Percentiles rank a stretch among this genome's conserved stretches.
phyloP scores from a whole-genome alignment of 92 coral and sea anemone genomes.

The Bergia sp. region DNA sequence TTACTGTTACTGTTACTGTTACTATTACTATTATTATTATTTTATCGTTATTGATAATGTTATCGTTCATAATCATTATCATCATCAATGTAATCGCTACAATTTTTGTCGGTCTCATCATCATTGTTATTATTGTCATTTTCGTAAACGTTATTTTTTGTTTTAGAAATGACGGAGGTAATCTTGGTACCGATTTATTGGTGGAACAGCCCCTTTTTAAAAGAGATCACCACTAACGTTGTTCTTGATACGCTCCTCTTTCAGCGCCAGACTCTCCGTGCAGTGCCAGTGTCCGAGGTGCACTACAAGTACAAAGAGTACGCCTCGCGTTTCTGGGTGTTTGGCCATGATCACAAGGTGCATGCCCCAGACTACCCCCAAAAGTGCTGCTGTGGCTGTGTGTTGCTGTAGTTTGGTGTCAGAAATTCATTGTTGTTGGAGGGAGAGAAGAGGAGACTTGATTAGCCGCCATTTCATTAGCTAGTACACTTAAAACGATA shows the following conservation, averaged over 20 bases:
- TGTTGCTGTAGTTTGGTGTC: constrained; percentile 44
- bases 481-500: neutral
- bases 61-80: too few relatives aligned
- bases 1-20: too few relatives aligned
- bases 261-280: constrained; percentile 85
- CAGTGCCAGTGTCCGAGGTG: constrained; percentile 88
- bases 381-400: constrained; percentile 85
- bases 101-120: too few relatives aligned
- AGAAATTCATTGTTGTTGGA: neutral
- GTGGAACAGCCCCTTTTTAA: too few relatives aligned
- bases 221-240: too few relatives aligned
- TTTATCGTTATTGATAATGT: too few relatives aligned
- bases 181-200: too few relatives aligned
- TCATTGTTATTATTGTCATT: too few relatives aligned
- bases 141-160: too few relatives aligned
- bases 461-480: neutral
- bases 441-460: neutral
- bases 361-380: constrained; percentile 95
- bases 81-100: too few relatives aligned
- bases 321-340: constrained; percentile 82
- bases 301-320: constrained; percentile 80
- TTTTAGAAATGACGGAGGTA: too few relatives aligned
- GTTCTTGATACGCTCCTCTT: neutral
- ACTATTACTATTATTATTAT: too few relatives aligned
- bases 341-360: constrained; percentile 82